phyloP scores from a whole-genome alignment of 1,140 invertebrate species.

The Asobara japonica region DNA sequence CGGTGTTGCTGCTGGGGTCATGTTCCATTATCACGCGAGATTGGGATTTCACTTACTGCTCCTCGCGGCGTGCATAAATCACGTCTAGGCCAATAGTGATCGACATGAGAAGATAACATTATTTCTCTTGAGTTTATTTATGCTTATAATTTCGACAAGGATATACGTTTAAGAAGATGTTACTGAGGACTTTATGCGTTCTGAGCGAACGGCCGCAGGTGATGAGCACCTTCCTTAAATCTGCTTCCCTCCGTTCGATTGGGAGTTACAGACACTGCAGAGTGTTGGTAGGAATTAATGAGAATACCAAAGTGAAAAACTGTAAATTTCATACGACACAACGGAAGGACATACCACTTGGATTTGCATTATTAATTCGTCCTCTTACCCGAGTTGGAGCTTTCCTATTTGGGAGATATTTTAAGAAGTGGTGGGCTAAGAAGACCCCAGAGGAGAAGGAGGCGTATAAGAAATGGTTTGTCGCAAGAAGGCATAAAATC shows the following conservation, averaged over 20 bases:
- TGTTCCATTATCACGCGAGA: conserved; percentile 43
- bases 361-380: conserved; percentile 50
- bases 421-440: conserved; percentile 66
- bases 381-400: conserved; percentile 53
- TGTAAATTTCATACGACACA: conserved; percentile 52
- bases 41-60: conserved; percentile 45
- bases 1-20: conserved; percentile 42
- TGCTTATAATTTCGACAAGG: conserved; percentile 9
- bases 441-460: conserved; percentile 56
- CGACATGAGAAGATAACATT: background rate
- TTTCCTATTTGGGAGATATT: conserved; percentile 54
- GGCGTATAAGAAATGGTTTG: conserved; percentile 47
- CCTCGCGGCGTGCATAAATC: conserved; percentile 44
- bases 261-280: conserved; percentile 16
- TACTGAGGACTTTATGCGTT: conserved; percentile 18
- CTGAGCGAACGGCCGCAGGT: background rate
- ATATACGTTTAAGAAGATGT: background rate
- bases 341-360: conserved; percentile 44
- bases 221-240: background rate
- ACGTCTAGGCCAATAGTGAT: conserved; percentile 34
- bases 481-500: conserved; percentile 38
- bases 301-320: conserved; percentile 33
- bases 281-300: conserved; percentile 25
- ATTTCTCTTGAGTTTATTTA: background rate
- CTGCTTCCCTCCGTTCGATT: background rate